Base-by-base conservation (phyloP, 2,113 vertebrate genomes). In the Columba janthina region DNA sequence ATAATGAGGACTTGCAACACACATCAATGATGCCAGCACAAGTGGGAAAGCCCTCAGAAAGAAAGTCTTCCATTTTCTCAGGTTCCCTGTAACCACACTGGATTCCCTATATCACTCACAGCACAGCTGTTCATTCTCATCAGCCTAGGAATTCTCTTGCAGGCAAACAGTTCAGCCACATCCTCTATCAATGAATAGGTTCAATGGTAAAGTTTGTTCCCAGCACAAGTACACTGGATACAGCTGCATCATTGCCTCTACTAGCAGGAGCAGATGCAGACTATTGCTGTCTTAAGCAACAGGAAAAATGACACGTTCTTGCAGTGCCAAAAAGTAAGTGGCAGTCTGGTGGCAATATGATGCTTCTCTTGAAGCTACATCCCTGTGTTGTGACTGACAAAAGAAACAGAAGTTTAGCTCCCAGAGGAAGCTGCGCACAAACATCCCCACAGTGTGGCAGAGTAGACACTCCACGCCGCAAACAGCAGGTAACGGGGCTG, bases 301-400 rank as follows among this genome's bases (percentile, higher is more conserved):
- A 86, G 31, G 13, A 73, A 94, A 86, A 94, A 53, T n/a, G 10
- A 62, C 56, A 81, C 3, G 3, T 74, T 89, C 56, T 44, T 56
- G 38, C 34, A 34, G 34, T 78, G 91, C 72, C 86, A 92, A 86
- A 70, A 95, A 84, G 67, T 86, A 93, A 90, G 85, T 60, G 76
- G 82, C 90, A 92, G 64, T 18, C 86, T 92, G 72, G 72, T 81
- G 88, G 89, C 90, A 96, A 81, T 69, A 71, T 3, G n/a, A 92
- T 36, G 79, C 65, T 92, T 90, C 82, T 83, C 62, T 66, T 83
- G 71, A 88, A 83, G 61, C 42, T 81, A 14, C 62, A 76, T 76
- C 50, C 48, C 79, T 19, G 48, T 67, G 83, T 90, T 92, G 83
- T 88, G 88, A 90, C 88, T 92, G 86, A 53, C 83, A 86, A 53